Conservation (phyloP, 2,113 vertebrate species). For the Antennarius striatus region DNA sequence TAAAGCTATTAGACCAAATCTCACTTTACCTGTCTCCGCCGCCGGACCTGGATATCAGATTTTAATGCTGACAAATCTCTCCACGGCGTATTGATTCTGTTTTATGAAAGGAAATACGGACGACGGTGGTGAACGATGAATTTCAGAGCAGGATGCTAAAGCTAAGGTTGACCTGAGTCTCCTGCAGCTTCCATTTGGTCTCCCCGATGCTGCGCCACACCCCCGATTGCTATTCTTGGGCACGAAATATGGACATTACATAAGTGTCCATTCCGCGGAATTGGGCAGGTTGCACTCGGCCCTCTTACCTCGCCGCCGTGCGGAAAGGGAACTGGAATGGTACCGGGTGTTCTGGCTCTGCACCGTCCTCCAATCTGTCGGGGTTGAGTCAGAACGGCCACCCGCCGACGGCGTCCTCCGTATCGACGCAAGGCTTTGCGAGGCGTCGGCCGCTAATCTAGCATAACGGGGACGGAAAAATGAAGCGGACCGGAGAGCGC, state of each 20-base stretch:
- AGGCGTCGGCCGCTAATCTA: slow-evolving; percentile 81
- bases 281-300: slow-evolving; percentile 37
- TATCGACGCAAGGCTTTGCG: slow-evolving; percentile 62
- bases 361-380: slow-evolving; percentile 71
- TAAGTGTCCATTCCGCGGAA: slow-evolving; percentile 35
- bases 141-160: slow-evolving; percentile 29
- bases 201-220: slow-evolving; percentile 40
- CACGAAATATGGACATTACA: slow-evolving; percentile 54
- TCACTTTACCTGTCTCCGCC: slow-evolving; percentile 18
- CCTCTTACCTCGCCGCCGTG: slow-evolving; percentile 36
- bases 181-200: slow-evolving; percentile 59
- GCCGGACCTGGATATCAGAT: slow-evolving; percentile 15
- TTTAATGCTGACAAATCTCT: not conserved
- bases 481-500: slow-evolving; percentile 71
- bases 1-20: slow-evolving; percentile 44
- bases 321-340: slow-evolving; percentile 40
- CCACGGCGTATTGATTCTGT: not conserved
- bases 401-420: slow-evolving; percentile 60
- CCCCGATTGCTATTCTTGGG: slow-evolving; percentile 55
- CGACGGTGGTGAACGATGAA: not conserved
- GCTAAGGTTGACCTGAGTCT: slow-evolving; percentile 35
- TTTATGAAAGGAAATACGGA: slow-evolving; percentile 9
- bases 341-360: slow-evolving; percentile 44
- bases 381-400: slow-evolving; percentile 73
- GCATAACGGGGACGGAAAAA: slow-evolving; percentile 76